Evolutionary conservation across 2,797 vertebrate species (phyloP), one percentile per base, ranked within the genome.

Genomic region (Lemur catta): DNA sequence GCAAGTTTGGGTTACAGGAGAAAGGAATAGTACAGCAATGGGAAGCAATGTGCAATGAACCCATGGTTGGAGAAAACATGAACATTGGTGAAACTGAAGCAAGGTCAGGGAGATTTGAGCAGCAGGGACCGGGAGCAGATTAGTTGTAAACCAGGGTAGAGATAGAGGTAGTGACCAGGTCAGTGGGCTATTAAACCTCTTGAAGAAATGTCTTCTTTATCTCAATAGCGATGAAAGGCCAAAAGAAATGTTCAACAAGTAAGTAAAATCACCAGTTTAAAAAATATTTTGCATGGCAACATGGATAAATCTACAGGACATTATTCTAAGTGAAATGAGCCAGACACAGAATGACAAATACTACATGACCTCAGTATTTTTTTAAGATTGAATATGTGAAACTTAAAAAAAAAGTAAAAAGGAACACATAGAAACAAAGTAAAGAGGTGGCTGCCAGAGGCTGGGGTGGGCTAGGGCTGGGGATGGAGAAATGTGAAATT

Each of bases 81-180:
- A n/a, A 48, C 33, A 11, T 3, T 55, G 5, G 30, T 15, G 15
- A 3, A 41, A 22, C 0, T 20, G 2, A 71, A n/a, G 1, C 18
- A 71, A 46, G 11, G 9, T 71, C 28, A 24, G 12, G 48, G 15
- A n/a, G 9, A 50, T 30, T 81, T 24, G 26, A 46, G 24, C 43
- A n/a, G 24, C 41, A 43, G 63, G 12, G 79, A 13, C 20, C 6
- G 12, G 59, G 74, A 76, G 9, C 28, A 65, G n/a, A 35, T 69
- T 52, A 50, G 2, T 26, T 17, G 30, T 35, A 59, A 65, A 69
- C 48, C 41, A 61, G 28, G 12, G 18, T 26, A 20, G 75, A 84
- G 20, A 75, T 6, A 11, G 33, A 50, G 41, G 9, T 2, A 10
- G 33, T 57, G 9, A 46, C 8, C 15, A 41, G 17, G 26, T 65